Percentiles rank a stretch among this genome's conserved stretches.
phyloP scores from a whole-genome alignment of 2,888 invertebrate genomes.

The Conops quadrifasciatus region DNA sequence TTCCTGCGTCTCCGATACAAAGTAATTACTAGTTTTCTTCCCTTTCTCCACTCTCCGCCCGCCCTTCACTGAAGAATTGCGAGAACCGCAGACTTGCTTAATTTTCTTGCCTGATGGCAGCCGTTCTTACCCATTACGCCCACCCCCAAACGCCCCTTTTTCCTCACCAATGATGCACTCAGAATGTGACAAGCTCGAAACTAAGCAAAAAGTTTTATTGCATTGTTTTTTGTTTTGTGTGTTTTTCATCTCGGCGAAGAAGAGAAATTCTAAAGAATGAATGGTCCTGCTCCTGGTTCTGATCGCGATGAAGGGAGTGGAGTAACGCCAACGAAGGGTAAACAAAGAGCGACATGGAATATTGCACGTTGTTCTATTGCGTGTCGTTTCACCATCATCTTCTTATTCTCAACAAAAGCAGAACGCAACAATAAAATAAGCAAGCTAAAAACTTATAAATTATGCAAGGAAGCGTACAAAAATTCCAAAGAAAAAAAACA shows the following conservation, averaged over 20 bases:
- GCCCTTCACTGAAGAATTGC: background rate
- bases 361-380: slow-evolving; percentile 15
- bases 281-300: too few relatives aligned
- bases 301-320: background rate
- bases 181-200: slow-evolving; percentile 25
- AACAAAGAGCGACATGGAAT: background rate
- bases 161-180: slow-evolving; percentile 17
- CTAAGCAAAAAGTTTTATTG: background rate
- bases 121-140: too few relatives aligned
- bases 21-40: background rate
- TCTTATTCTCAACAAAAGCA: background rate
- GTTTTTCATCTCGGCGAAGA: too few relatives aligned
- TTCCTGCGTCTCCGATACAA: background rate
- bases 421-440: slow-evolving; percentile 22
- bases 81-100: background rate
- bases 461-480: slow-evolving; percentile 40
- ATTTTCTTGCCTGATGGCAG: background rate
- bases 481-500: background rate
- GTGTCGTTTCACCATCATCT: background rate
- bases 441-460: slow-evolving; percentile 40
- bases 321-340: background rate
- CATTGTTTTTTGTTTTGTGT: background rate
- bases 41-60: background rate
- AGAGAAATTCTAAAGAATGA: too few relatives aligned
- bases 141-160: background rate